Evolutionary conservation across 1,140 invertebrate species (phyloP).

Genomic region (Argopecten irradians): DNA sequence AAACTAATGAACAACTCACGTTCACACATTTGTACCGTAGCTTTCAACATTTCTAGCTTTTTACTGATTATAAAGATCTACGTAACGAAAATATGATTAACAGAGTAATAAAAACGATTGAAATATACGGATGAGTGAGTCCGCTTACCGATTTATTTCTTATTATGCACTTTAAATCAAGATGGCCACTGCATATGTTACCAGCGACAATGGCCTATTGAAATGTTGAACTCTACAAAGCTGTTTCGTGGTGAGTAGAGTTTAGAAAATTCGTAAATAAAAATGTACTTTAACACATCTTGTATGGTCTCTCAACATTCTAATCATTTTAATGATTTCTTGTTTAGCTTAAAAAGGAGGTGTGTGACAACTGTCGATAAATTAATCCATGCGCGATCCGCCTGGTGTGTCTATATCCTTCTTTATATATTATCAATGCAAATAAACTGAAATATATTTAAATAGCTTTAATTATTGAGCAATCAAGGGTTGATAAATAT

Average conservation of each 20-base stretch:
- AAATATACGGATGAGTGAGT: conserved; percentile 4
- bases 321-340: background rate
- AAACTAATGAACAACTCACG: background rate
- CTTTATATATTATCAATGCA: no score
- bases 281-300: background rate
- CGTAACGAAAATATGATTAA: background rate
- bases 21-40: background rate
- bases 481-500: no score
- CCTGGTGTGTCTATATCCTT: no score
- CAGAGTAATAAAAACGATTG: background rate
- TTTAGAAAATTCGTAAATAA: background rate
- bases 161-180: background rate
- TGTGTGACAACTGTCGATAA: background rate
- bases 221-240: background rate
- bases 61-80: background rate
- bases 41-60: background rate
- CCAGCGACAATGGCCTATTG: background rate
- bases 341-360: background rate
- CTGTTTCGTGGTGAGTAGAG: background rate
- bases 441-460: no score
- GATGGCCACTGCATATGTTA: background rate
- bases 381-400: no score
- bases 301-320: background rate
- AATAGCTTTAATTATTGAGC: no score
- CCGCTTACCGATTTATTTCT: conserved; percentile 16